A percentile compares a stretch with the other conserved stretches of the same genome.
These are phyloP conservation scores for Sebastiscus albofasciatus DNA, from an alignment of 2,797 vertebrate species.

Conservation along the genomic window DNA sequence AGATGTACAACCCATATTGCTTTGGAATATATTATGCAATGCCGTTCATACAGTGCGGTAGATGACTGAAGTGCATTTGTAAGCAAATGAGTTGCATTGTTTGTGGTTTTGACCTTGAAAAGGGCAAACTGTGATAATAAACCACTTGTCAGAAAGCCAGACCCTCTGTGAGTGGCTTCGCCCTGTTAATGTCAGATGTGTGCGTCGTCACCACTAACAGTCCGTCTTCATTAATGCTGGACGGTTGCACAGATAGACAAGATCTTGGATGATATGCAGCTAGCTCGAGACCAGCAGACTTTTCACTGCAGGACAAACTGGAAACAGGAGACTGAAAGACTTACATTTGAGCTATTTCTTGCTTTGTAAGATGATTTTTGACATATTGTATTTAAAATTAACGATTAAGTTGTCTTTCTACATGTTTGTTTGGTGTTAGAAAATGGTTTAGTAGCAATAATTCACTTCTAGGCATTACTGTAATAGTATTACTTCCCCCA, in stretches of 20 bases:
- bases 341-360: background rate
- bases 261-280: background rate
- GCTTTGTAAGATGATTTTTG: background rate
- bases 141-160: conserved; percentile 61
- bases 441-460: background rate
- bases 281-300: background rate
- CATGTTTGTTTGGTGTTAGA: background rate
- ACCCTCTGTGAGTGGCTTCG: conserved; percentile 18
- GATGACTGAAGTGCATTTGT: conserved; percentile 63
- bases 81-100: conserved; percentile 62
- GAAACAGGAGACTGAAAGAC: background rate
- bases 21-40: conserved; percentile 56
- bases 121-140: conserved; percentile 53
- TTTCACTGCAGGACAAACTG: background rate
- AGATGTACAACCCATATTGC: conserved; percentile 50
- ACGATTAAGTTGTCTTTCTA: background rate
- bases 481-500: too few relatives aligned
- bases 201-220: conserved; percentile 15
- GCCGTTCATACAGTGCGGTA: conserved; percentile 19
- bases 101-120: conserved; percentile 71
- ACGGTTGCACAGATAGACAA: background rate
- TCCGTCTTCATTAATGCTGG: conserved; percentile 61
- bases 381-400: background rate
- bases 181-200: conserved; percentile 41
- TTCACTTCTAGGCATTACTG: background rate